Percentiles rank a stretch among this genome's conserved stretches.
phyloP scores from a whole-genome alignment of 2,797 vertebrate species.

The Chiloscyllium punctatum region DNA sequence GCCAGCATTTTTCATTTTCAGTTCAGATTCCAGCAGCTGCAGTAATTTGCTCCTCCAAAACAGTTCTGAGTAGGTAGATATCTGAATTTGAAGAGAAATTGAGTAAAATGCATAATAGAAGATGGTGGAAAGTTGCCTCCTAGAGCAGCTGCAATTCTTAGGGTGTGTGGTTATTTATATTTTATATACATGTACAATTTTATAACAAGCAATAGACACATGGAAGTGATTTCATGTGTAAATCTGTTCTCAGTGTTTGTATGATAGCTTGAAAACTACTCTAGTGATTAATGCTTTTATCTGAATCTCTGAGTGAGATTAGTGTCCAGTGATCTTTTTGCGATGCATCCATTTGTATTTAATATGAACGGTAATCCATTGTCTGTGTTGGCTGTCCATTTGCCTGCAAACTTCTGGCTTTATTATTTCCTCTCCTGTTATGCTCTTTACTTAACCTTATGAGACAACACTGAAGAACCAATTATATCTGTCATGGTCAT shows the following conservation, averaged over 20 bases:
- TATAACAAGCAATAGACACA: not conserved
- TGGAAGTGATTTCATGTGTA: not conserved
- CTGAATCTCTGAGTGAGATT: not conserved
- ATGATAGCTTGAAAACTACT: not conserved
- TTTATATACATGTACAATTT: not conserved
- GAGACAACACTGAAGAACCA: not conserved
- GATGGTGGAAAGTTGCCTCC: too few relatives aligned
- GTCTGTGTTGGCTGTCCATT: not conserved
- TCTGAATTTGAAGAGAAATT: not conserved
- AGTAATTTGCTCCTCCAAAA: too few relatives aligned
- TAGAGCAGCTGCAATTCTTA: too few relatives aligned
- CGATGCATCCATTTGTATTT: not conserved
- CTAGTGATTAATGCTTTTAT: not conserved
- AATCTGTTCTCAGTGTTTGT: not conserved
- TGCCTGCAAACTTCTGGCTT: not conserved
- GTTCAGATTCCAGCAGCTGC: too few relatives aligned
- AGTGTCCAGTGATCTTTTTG: not conserved
- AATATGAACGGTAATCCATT: not conserved
- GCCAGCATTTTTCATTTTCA: too few relatives aligned
- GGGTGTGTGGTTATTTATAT: not conserved
- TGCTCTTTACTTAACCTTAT: not conserved
- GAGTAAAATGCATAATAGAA: too few relatives aligned
- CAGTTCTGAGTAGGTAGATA: not conserved
- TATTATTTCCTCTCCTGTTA: not conserved
- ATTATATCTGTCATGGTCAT: not conserved